Evolutionary conservation across 2,888 invertebrate species (phyloP), one percentile per base, ranked within the genome.

Genomic region (Lapara coniferarum): DNA sequence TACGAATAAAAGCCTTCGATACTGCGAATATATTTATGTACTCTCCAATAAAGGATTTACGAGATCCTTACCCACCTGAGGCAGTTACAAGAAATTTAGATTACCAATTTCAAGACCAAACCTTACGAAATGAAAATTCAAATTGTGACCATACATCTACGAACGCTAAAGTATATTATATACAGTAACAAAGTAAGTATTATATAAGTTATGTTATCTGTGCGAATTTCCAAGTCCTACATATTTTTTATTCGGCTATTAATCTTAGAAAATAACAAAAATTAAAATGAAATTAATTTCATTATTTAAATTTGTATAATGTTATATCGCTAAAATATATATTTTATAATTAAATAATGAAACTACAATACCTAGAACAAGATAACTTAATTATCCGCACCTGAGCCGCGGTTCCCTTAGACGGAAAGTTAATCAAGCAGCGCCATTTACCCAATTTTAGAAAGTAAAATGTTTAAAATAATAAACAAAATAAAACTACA

Each of bases 31-130:
- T 2, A 49, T 63, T 63, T 49, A 63, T 63, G 70, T 69, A 46
- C 74, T 66, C 71, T 74, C 66, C 71, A 74, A 79, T 78, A 80
- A 81, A 80, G 72, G 67, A 80, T 82, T 82, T 81, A 83, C 75
- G 76, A 74, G 74, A 69, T 74, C 70, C 71, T 71, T 71, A 71
- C 74, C 74, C 77, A 79, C 76, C 76, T 77, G 78, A 66, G 73
- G 59, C 71, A 72, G 68, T 51, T 71, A 70, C 72, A 49, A 66
- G 68, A 58, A 72, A 72, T 74, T 72, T 70, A 69, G 71, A 70
- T 73, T 74, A 71, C 70, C 72, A 72, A 70, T 74, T 75, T 73
- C 73, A 71, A 69, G 69, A 63, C 56, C 49, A 66, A 66, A n/a
- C 56, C 51, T n/a, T 56, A 16, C n/a, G 52, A 66, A 58, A 69